These are phyloP conservation scores for Digitonthophagus gazella DNA, from an alignment of 2,888 invertebrate genomes.

Conservation along the genomic window DNA sequence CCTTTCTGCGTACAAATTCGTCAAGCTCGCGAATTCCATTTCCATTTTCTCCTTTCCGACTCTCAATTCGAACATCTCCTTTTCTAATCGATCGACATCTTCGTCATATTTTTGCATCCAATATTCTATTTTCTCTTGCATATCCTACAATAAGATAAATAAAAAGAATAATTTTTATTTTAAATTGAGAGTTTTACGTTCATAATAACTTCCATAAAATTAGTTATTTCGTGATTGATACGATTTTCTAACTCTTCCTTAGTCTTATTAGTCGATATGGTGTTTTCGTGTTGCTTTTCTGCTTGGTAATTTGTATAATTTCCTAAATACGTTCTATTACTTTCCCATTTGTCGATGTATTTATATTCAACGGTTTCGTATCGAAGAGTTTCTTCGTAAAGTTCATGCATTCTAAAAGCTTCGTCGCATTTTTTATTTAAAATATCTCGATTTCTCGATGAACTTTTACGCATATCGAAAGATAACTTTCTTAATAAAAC, in stretches of 20 bases:
- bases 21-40: constrained; percentile 42
- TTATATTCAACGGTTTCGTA: constrained; percentile 39
- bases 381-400: constrained; percentile 5
- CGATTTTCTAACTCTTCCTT: constrained; percentile 46
- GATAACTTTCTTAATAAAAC: not conserved
- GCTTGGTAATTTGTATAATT: constrained; percentile 37
- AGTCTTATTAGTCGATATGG: constrained; percentile 37
- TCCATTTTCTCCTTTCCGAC: constrained; percentile 45
- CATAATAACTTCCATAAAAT: constrained; percentile 36
- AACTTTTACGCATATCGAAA: constrained; percentile 5
- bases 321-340: constrained; percentile 46
- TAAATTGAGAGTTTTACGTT: not conserved
- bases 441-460: not conserved
- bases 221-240: constrained; percentile 43
- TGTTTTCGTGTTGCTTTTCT: constrained; percentile 38
- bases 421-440: constrained; percentile 20
- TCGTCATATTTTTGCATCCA: constrained; percentile 48
- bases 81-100: constrained; percentile 45
- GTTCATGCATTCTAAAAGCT: constrained; percentile 1
- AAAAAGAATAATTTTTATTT: not conserved
- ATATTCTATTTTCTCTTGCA: constrained; percentile 38
- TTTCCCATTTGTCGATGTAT: constrained; percentile 42
- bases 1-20: constrained; percentile 45
- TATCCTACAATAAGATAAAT: not conserved
- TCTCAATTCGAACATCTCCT: constrained; percentile 44